A percentile compares a stretch with the other conserved stretches of the same genome.
Evolutionary conservation across 2,113 vertebrate genomes (phyloP).

Genomic region (Apteryx mantelli): DNA sequence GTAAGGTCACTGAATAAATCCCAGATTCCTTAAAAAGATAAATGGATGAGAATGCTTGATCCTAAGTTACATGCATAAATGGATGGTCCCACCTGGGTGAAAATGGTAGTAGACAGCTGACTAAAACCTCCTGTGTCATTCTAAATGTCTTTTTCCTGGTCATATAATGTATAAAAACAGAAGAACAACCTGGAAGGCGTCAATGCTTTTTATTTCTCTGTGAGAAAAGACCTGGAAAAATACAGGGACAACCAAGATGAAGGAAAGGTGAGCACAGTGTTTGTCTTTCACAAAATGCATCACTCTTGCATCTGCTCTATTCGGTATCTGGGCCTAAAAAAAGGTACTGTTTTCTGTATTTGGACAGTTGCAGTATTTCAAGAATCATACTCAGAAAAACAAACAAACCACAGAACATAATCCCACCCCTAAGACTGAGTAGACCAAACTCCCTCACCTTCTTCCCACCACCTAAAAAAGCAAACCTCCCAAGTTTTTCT

Average conservation of each 20-base stretch:
- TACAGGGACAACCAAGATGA: neutral
- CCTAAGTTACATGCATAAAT: neutral
- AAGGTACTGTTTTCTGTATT: neutral
- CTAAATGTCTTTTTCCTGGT: neutral
- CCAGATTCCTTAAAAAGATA: neutral
- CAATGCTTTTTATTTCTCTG: neutral
- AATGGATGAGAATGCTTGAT: neutral
- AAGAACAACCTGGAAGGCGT: neutral
- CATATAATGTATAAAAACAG: neutral
- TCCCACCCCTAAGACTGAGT: neutral
- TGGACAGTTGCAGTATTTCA: neutral
- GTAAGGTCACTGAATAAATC: neutral
- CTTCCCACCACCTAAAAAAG: neutral
- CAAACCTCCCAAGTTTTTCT: neutral
- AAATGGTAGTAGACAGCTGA: neutral
- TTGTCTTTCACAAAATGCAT: neutral
- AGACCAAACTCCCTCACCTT: neutral
- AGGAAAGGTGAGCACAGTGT: neutral
- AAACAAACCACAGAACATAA: neutral
- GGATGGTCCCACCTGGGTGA: neutral
- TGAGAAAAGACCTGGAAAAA: neutral
- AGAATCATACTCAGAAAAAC: neutral
- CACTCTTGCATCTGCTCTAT: neutral
- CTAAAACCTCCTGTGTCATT: neutral
- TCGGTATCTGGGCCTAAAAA: neutral